Evolutionary conservation across 2,797 vertebrate species (phyloP).

Genomic region (Spondyliosoma cantharus): DNA sequence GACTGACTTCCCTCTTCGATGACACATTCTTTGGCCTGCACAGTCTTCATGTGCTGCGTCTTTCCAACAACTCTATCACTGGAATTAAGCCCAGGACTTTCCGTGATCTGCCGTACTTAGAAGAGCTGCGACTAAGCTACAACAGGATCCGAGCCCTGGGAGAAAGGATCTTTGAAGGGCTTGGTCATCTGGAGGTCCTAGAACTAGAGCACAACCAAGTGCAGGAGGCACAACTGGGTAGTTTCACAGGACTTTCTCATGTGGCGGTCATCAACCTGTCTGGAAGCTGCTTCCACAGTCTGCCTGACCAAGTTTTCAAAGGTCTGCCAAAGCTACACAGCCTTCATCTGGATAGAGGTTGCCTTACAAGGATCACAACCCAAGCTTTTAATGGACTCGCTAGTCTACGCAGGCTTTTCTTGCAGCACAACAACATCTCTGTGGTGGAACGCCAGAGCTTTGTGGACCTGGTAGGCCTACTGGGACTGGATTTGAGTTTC

Average conservation of each 20-base stretch:
- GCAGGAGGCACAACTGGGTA: constrained; percentile 87
- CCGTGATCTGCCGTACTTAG: constrained; percentile 93
- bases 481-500: constrained; percentile 91
- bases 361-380: constrained; percentile 85
- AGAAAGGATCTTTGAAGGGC: constrained; percentile 90
- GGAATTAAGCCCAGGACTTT: constrained; percentile 89
- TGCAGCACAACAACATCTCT: constrained; percentile 89
- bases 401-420: constrained; percentile 91
- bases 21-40: constrained; percentile 92
- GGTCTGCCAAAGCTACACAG: constrained; percentile 92
- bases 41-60: constrained; percentile 91
- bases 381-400: constrained; percentile 89
- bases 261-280: constrained; percentile 95
- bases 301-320: constrained; percentile 90
- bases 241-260: constrained; percentile 89
- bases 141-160: constrained; percentile 88
- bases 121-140: constrained; percentile 92
- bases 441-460: constrained; percentile 89
- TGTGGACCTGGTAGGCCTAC: constrained; percentile 86
- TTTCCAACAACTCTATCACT: constrained; percentile 91
- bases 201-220: constrained; percentile 93
- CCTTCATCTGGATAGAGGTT: constrained; percentile 93
- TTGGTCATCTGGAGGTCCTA: constrained; percentile 92
- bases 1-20: constrained; percentile 86
- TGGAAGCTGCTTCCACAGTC: constrained; percentile 88